Base-by-base conservation (phyloP, 1,140 invertebrate species). In the Drosophila nannoptera region DNA sequence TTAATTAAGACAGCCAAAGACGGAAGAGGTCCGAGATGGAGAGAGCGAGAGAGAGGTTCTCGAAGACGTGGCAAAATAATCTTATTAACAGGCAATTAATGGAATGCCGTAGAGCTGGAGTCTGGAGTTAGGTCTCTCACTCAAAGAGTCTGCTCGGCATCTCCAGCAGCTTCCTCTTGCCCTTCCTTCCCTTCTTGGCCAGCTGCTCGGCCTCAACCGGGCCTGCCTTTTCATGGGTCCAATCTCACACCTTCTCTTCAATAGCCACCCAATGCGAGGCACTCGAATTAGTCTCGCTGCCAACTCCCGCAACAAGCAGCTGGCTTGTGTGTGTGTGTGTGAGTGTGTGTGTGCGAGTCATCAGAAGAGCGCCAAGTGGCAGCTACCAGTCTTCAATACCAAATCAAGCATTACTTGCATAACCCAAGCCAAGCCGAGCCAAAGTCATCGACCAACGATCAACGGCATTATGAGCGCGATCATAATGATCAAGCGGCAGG, bases 321-420 rank as follows among this genome's bases (percentile, higher is more conserved):
- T 52, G 22, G 40, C 43, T 40, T 50, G 54, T 66, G 16, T 67
- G 64, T 83, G 78, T 78, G 65, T 78, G 31, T 32, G n/a, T 50
- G 48, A n/a, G 31, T 50, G 31, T 32, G 55, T 64, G 56, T 58
- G 35, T 70, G 68, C 81, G 81, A 86, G 64, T 84, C 81, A 86
- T 77, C 64, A 75, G 53, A 74, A 67, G 75, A 65, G 67, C 73
- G 67, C 61, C 78, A 78, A 80, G 76, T 76, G 80, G 65, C 75
- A 86, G 81, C 81, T 84, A 84, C 81, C 81, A 86, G 81, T 84
- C 70, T 84, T 84, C 81, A 77, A 84, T 86, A 86, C 77, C 81
- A 84, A 84, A 84, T 84, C 81, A 86, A 84, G 81, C 81, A 84
- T 84, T 84, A 84, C 81, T 84, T 86, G 81, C 81, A 84, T 84